Base-by-base conservation (phyloP, 2,113 vertebrate species). In the Megalops atlanticus region DNA sequence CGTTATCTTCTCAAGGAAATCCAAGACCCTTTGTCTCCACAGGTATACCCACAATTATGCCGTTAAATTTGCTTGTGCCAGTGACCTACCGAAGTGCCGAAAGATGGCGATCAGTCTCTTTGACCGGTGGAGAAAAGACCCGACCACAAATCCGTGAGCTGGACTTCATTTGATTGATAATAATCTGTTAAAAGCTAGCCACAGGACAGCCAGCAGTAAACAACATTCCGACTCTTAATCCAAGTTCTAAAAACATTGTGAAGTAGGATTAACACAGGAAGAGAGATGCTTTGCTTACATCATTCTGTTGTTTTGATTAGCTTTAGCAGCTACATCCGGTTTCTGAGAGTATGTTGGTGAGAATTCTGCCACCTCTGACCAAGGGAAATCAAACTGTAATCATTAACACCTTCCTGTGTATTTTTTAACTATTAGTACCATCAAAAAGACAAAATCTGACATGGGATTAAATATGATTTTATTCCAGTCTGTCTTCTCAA, bases 11-110 rank as follows among this genome's bases (percentile, higher is more conserved):
- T n/a, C n/a, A n/a, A 49, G 18, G 33, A 43, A 47, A 76, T 27
- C 24, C 15, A 33, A n/a, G 15, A 47, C 39, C 5, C 49, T 2
- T 69, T 86, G 72, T 83, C 80, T 73, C 2, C 43, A 49, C 77
- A 99, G 98, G 87, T 94, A 95, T 87, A 95, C 58, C 0, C 94
- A 97, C 91, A 40, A 95, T 12, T 91, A 87, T 0, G 94, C 96
- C 83, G 86, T 99, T 77, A 77, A 85, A n/a, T 86, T 95, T 0
- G 96, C 96, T 39, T 99, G 98, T 84, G 87, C 89, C 82, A 93
- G 88, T 0, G 95, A 91, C 0, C 1, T 96, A 72, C 0, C 38
- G 0, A 83, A 88, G 0, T 99, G 98, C 43, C 0, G 84, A 24
- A 0, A 1, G 0, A 86, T 96, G 90, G 93, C 90, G 2, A 2